Percentiles rank a stretch among this genome's conserved stretches.
phyloP scores from a whole-genome alignment of 2,888 invertebrate genomes.

The Acanthosepion pharaonis region DNA sequence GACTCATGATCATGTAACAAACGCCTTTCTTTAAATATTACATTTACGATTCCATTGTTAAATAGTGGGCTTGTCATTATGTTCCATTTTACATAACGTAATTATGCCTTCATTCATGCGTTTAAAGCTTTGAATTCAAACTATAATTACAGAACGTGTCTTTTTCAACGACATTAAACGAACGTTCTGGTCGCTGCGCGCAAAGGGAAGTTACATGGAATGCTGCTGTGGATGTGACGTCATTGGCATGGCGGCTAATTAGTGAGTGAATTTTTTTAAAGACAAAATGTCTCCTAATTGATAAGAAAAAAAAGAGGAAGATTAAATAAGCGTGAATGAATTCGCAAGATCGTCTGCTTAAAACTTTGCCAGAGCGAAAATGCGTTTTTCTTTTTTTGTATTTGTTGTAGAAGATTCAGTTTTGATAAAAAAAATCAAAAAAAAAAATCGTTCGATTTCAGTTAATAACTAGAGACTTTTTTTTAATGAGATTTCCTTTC shows the following conservation, averaged over 20 bases:
- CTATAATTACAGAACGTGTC: neutral
- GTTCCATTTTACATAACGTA: neutral
- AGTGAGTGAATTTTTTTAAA: neutral
- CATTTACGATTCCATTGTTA: neutral
- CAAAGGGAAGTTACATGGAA: neutral
- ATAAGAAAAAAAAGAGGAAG: too few relatives aligned
- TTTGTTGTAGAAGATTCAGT: too few relatives aligned
- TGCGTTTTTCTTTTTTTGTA: too few relatives aligned
- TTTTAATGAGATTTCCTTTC: too few relatives aligned
- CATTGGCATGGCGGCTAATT: neutral
- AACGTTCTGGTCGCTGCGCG: neutral
- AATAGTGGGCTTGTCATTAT: neutral
- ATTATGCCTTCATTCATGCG: conserved; percentile 8
- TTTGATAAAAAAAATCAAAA: too few relatives aligned
- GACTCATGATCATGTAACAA: neutral
- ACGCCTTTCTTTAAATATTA: neutral
- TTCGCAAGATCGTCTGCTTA: too few relatives aligned
- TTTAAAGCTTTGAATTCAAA: conserved; percentile 1
- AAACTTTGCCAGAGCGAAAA: too few relatives aligned
- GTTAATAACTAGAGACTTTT: too few relatives aligned
- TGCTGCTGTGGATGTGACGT: neutral
- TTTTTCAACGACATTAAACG: neutral
- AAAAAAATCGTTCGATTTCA: too few relatives aligned
- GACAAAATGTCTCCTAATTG: neutral
- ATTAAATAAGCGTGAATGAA: too few relatives aligned